Percentiles rank a stretch among this genome's conserved stretches.
These are phyloP conservation scores for Anguilla rostrata DNA, from an alignment of 2,113 vertebrate genomes.

Conservation along the genomic window DNA sequence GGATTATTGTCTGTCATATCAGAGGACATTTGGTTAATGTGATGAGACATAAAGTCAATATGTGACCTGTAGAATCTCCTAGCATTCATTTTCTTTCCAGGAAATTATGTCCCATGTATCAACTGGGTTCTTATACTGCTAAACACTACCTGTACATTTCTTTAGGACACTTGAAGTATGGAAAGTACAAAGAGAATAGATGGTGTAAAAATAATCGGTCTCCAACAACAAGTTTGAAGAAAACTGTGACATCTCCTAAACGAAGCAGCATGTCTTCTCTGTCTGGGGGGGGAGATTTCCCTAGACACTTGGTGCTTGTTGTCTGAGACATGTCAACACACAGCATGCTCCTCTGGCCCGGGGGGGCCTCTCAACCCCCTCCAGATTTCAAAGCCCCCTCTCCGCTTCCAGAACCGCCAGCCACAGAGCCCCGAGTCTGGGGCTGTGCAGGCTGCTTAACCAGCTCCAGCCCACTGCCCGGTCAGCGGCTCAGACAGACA, in stretches of 20 bases:
- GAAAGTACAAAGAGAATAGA: not conserved
- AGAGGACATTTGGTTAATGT: not conserved
- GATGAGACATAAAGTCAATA: not conserved
- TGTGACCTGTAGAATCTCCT: not conserved
- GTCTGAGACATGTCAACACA: not conserved
- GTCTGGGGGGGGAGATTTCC: not conserved
- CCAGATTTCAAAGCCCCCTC: not conserved
- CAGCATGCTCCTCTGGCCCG: not conserved
- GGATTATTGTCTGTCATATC: not conserved
- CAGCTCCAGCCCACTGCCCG: not conserved
- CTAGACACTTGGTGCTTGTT: not conserved
- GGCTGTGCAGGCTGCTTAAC: slow-evolving; percentile 22
- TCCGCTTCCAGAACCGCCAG: slow-evolving; percentile 23
- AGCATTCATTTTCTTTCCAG: not conserved
- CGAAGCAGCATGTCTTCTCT: not conserved
- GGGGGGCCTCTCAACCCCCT: not conserved
- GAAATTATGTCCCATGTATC: not conserved
- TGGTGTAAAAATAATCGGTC: too few species aligned
- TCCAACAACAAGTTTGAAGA: not conserved
- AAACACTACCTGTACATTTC: too few species aligned
- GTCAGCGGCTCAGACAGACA: slow-evolving; percentile 17
- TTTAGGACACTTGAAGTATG: not conserved
- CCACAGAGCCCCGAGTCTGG: slow-evolving; percentile 14
- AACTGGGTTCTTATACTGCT: not conserved
- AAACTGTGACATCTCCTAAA: not conserved